These are phyloP conservation scores for Tragelaphus strepsiceros DNA, from an alignment of 2,113 vertebrate genomes.

Conservation along the genomic window DNA sequence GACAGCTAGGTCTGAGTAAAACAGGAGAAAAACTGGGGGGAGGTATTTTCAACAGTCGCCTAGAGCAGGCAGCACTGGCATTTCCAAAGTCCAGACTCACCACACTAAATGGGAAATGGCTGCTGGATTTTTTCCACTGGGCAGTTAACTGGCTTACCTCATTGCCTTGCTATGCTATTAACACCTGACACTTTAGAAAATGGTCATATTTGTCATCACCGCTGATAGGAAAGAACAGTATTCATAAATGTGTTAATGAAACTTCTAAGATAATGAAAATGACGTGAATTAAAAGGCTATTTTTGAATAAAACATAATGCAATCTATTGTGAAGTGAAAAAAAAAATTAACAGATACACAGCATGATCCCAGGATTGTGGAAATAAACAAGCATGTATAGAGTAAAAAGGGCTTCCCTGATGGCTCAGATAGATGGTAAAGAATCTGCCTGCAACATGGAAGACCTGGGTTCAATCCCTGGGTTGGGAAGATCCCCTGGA, in stretches of 20 bases:
- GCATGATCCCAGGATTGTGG: background rate
- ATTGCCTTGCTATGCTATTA: background rate
- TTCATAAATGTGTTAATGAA: background rate
- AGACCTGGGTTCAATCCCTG: background rate
- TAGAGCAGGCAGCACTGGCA: background rate
- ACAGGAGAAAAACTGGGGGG: background rate
- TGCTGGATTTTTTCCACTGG: background rate
- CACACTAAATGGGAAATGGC: background rate
- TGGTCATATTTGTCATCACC: background rate
- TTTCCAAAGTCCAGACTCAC: background rate
- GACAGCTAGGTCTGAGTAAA: background rate
- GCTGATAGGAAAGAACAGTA: background rate
- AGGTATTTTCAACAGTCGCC: background rate
- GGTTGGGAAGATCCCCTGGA: background rate
- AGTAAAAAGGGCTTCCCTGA: background rate
- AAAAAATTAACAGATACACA: background rate
- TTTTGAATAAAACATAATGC: background rate
- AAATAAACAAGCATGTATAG: background rate
- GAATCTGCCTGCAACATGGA: background rate
- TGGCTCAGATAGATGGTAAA: background rate
- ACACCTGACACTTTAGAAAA: background rate
- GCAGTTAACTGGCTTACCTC: background rate
- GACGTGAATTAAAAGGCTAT: background rate
- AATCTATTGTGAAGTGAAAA: background rate
- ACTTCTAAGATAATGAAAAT: background rate